phyloP scores from a whole-genome alignment of 1,140 invertebrate species.

The Paramacrobiotus metropolitanus region DNA sequence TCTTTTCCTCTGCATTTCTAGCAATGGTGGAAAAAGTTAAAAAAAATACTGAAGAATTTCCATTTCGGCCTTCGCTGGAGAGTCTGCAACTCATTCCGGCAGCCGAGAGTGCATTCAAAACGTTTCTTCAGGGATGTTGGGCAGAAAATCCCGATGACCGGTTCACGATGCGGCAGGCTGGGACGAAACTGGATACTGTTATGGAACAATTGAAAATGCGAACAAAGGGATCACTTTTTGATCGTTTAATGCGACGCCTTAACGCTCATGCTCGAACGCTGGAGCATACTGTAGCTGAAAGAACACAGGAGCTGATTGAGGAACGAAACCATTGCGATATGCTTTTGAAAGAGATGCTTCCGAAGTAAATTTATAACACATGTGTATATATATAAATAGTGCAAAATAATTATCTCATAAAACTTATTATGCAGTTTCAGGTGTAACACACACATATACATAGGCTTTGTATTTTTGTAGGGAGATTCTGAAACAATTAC shows the following conservation, averaged over 20 bases:
- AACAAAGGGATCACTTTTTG: neutral
- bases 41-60: neutral
- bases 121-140: neutral
- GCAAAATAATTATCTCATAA: too few species aligned
- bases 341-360: neutral
- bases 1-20: too few species aligned
- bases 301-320: neutral
- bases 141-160: neutral
- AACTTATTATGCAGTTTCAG: too few species aligned
- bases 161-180: neutral
- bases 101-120: neutral
- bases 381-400: too few species aligned
- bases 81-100: neutral
- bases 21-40: too few species aligned
- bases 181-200: neutral
- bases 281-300: neutral
- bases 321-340: neutral
- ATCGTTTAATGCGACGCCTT: neutral
- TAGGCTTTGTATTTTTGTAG: too few species aligned
- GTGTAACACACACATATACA: too few species aligned
- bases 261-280: neutral
- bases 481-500: too few species aligned
- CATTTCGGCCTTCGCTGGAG: neutral
- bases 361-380: neutral
- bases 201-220: neutral